phyloP scores from a whole-genome alignment of 2,113 vertebrate species.

The Catharus fuscescens region DNA sequence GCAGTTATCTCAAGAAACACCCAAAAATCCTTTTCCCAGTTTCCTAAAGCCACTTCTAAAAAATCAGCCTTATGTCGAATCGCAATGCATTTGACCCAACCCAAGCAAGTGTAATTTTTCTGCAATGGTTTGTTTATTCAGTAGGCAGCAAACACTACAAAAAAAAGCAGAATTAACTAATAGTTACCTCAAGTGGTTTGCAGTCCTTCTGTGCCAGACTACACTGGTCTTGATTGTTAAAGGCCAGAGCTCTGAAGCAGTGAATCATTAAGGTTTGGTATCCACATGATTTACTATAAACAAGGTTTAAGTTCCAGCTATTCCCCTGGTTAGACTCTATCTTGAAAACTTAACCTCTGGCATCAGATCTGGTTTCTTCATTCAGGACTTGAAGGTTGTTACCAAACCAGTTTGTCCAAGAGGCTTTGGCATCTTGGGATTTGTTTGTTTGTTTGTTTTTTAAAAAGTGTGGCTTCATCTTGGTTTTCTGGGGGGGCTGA shows the following conservation, averaged over 20 bases:
- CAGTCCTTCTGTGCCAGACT: not conserved
- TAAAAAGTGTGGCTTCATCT: not conserved
- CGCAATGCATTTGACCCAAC: not conserved
- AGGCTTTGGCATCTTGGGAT: not conserved
- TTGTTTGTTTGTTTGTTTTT: not conserved
- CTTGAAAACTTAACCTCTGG: not conserved
- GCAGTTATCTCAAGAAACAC: not conserved
- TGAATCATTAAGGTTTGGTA: slow-evolving; percentile 6
- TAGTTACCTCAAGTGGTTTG: not conserved
- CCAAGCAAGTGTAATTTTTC: not conserved
- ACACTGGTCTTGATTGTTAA: not conserved
- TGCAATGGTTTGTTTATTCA: not conserved
- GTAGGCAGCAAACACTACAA: not conserved
- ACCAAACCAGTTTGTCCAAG: slow-evolving; percentile 23
- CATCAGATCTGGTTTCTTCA: not conserved
- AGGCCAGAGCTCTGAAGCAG: not conserved
- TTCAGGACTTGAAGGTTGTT: not conserved
- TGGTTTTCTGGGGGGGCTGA: not conserved
- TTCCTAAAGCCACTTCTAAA: not conserved
- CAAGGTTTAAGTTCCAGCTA: slow-evolving; percentile 13
- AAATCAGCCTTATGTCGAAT: not conserved
- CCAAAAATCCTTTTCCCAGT: not conserved
- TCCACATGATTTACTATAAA: slow-evolving; percentile 45
- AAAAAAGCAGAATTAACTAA: not conserved
- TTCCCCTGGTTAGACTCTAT: not conserved